Evolutionary conservation across 2,797 vertebrate genomes (phyloP).

Genomic region (Allobates femoralis): DNA sequence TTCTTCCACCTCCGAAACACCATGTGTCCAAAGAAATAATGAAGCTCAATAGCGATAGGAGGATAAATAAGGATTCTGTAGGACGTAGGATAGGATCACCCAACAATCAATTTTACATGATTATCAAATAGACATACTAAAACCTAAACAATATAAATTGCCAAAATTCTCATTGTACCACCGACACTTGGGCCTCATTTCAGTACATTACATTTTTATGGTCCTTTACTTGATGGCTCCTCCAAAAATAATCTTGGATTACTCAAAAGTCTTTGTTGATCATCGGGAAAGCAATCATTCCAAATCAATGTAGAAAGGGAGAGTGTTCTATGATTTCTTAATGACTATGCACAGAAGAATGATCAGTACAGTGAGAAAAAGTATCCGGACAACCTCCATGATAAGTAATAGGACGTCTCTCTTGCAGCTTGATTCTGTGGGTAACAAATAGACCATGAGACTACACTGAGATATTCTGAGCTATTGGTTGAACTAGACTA

Average conservation of each 20-base stretch:
- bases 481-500: background rate
- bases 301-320: background rate
- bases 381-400: background rate
- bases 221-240: background rate
- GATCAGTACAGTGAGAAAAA: background rate
- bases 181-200: background rate
- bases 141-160: too few relatives aligned
- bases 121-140: too few relatives aligned
- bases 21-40: too few relatives aligned
- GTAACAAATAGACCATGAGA: background rate
- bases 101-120: too few relatives aligned
- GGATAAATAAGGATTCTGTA: too few relatives aligned
- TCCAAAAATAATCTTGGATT: background rate
- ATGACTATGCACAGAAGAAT: background rate
- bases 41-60: too few relatives aligned
- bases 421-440: background rate
- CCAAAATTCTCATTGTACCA: too few relatives aligned
- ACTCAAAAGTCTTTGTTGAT: background rate
- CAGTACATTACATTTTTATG: background rate
- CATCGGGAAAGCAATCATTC: background rate
- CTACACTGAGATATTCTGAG: background rate
- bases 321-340: constrained; percentile 1
- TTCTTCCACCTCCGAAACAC: too few relatives aligned
- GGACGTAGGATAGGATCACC: too few relatives aligned
- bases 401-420: background rate